A percentile compares a stretch with the other conserved stretches of the same genome.
phyloP scores from a whole-genome alignment of 1,140 invertebrate species.

The Lordiphosa stackelbergi region DNA sequence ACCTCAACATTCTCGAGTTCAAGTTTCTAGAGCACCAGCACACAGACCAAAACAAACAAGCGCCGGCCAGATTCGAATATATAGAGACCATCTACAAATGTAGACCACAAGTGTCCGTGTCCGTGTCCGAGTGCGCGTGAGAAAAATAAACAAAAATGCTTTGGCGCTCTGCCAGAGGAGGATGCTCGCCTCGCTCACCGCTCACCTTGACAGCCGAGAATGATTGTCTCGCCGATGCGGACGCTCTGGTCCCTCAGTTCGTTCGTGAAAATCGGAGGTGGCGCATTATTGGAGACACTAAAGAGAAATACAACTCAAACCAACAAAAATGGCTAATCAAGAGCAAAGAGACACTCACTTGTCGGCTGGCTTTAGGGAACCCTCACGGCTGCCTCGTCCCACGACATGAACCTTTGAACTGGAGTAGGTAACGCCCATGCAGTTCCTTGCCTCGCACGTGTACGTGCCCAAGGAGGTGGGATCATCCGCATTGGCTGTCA shows the following conservation, averaged over 20 bases:
- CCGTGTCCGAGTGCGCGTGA: constrained; percentile 24
- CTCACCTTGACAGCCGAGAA: constrained; percentile 85
- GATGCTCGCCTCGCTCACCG: constrained; percentile 29
- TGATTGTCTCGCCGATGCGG: constrained; percentile 85
- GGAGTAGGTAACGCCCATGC: constrained; percentile 88
- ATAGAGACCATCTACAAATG: not conserved
- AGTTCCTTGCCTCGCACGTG: constrained; percentile 91
- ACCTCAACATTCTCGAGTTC: constrained; percentile 73
- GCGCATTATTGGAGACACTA: constrained; percentile 78
- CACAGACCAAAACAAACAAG: constrained; percentile 46
- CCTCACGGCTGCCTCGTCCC: constrained; percentile 83
- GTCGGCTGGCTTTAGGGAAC: constrained; percentile 79
- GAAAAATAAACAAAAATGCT: constrained; percentile 56
- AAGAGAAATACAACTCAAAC: constrained; percentile 8
- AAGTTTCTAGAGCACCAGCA: constrained; percentile 69
- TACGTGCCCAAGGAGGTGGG: constrained; percentile 90
- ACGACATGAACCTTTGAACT: constrained; percentile 89
- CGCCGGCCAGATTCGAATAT: constrained; percentile 1
- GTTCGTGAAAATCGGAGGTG: constrained; percentile 86
- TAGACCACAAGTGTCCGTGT: constrained; percentile 10
- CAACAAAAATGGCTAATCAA: not conserved
- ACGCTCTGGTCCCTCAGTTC: constrained; percentile 85
- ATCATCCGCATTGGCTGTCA: constrained; percentile 88
- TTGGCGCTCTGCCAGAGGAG: constrained; percentile 48
- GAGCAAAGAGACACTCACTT: constrained; percentile 46